phyloP scores from a whole-genome alignment of 2,888 invertebrate genomes.

The Mantis religiosa region DNA sequence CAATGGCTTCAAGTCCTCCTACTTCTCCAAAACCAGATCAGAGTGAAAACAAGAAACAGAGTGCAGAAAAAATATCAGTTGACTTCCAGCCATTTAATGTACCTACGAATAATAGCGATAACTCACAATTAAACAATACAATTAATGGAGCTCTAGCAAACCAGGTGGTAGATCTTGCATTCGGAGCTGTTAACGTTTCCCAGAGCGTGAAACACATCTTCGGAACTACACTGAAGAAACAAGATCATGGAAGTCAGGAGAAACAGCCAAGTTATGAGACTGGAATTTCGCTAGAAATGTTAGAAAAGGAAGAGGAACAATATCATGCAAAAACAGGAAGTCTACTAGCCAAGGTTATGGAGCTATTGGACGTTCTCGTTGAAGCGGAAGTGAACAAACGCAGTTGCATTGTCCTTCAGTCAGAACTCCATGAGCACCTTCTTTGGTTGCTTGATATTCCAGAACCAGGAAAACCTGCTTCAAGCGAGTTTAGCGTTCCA shows the following conservation, averaged over 20 bases:
- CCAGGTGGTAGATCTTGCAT: background rate
- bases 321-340: background rate
- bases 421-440: background rate
- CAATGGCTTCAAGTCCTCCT: too few relatives aligned
- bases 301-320: background rate
- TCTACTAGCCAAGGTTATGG: background rate
- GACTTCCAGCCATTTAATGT: background rate
- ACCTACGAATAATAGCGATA: background rate
- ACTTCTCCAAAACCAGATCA: too few relatives aligned
- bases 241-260: background rate
- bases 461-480: background rate
- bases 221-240: background rate
- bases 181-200: background rate
- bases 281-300: background rate
- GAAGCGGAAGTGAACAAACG: background rate
- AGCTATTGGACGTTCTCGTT: background rate
- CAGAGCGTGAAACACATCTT: background rate
- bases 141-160: background rate
- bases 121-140: background rate
- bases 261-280: background rate
- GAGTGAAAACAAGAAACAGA: too few relatives aligned
- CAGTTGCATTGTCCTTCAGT: background rate
- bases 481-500: background rate
- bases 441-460: background rate
- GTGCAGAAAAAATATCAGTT: too few relatives aligned